These are phyloP conservation scores for Hoplodrina ambigua DNA, from an alignment of 2,888 invertebrate genomes.

Conservation along the genomic window DNA sequence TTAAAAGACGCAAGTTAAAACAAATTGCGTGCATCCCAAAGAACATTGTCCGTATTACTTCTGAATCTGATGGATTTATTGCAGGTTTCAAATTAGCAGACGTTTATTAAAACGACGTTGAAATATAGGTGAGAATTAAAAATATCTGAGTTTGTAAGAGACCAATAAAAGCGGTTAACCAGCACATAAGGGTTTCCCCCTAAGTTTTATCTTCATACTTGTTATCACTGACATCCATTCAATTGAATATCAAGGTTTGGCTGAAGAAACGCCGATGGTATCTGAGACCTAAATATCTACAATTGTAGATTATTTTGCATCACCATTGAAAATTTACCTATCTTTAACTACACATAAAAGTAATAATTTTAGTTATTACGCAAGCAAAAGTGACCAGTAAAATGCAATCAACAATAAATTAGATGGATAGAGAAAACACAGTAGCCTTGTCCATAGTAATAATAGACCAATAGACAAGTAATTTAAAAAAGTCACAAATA, in stretches of 20 bases:
- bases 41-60: slow-evolving; percentile 67
- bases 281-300: too few relatives aligned
- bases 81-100: slow-evolving; percentile 65
- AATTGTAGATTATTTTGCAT: too few relatives aligned
- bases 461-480: slow-evolving; percentile 1
- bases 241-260: too few relatives aligned
- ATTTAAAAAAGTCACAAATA: slow-evolving; percentile 15
- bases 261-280: too few relatives aligned
- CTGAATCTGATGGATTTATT: slow-evolving; percentile 74
- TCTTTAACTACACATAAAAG: too few relatives aligned
- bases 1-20: slow-evolving; percentile 52
- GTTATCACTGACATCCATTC: too few relatives aligned
- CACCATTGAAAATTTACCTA: too few relatives aligned
- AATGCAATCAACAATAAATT: too few relatives aligned
- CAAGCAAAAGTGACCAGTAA: too few relatives aligned
- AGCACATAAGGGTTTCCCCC: too few relatives aligned
- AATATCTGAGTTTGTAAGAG: neutral
- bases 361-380: too few relatives aligned
- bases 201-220: neutral
- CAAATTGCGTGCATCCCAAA: slow-evolving; percentile 58
- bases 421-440: neutral
- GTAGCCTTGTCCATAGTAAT: neutral
- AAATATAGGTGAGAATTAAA: slow-evolving; percentile 53
- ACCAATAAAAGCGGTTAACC: neutral
- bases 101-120: slow-evolving; percentile 66